phyloP scores from a whole-genome alignment of 2,113 vertebrate species.

The Oryzias celebensis region DNA sequence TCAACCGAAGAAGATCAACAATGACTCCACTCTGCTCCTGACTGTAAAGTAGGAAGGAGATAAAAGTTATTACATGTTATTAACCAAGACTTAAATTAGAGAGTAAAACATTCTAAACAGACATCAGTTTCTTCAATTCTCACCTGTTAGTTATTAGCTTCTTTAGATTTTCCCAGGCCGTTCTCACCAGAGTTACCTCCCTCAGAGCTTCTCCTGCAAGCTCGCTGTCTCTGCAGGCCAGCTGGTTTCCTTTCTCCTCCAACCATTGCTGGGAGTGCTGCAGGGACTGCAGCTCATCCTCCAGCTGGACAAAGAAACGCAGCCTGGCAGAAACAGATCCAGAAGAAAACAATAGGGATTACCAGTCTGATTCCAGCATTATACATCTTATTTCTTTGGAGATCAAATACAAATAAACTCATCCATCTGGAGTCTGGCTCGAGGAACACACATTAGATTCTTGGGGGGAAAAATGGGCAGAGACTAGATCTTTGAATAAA shows the following conservation, averaged over 20 bases:
- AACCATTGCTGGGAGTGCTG: conserved; percentile 92
- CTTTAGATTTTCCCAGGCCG: conserved; percentile 84
- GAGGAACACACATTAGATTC: conserved; percentile 1
- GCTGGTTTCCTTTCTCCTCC: conserved; percentile 88
- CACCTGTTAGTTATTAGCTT: conserved; percentile 85
- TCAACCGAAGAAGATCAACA: conserved; percentile 84
- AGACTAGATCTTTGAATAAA: conserved; percentile 4
- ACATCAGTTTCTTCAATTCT: conserved; percentile 31
- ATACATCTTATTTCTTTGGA: conserved; percentile 19
- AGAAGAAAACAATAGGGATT: conserved; percentile 57
- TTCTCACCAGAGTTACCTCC: conserved; percentile 82
- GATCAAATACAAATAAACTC: conserved; percentile 25
- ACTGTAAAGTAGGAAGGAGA: conserved; percentile 66
- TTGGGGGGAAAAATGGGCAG: neutral
- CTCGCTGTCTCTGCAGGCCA: conserved; percentile 85
- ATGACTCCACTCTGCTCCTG: conserved; percentile 85
- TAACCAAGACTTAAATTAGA: neutral
- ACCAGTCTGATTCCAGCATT: conserved; percentile 30
- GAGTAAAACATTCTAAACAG: neutral
- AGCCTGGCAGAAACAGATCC: conserved; percentile 78
- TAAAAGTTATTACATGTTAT: neutral
- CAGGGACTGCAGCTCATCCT: conserved; percentile 89
- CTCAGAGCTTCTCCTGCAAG: conserved; percentile 81
- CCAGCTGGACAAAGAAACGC: conserved; percentile 88
- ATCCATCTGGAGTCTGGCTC: conserved; percentile 16